Evolutionary conservation across 2,888 invertebrate species (phyloP), one percentile per base, ranked within the genome.

Genomic region (Netelia inedita): DNA sequence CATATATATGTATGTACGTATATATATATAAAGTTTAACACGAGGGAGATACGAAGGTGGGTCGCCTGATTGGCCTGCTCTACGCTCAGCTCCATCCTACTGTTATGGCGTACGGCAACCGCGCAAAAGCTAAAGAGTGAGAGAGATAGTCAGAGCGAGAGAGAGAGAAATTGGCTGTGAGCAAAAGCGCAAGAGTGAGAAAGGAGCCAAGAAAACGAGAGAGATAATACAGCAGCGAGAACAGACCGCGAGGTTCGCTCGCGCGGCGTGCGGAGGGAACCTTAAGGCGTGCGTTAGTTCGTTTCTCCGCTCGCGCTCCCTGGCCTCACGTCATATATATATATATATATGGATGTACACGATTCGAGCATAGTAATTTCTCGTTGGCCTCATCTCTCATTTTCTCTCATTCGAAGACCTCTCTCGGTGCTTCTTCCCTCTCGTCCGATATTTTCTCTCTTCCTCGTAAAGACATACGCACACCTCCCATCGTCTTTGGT

Each of bases 21-120:
- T 43, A 3, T 43, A 43, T 46, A 46, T 46, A 46, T 10, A 10
- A 10, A 46, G 14, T 46, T 14, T 14, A 46, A 46, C 16, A 16
- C 8, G 69, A 69, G 73, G 73, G 68, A 68, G 69, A 79, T 66
- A 79, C 46, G 71, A 66, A 82, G 90, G 92, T 92, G 92, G 91
- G 87, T 57, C 90, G 91, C 91, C 93, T 92, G 93, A 93, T 93
- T 93, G 93, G 93, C 92, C 90, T 92, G 92, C 89, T 86, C 85
- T 90, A 88, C 88, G 88, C 87, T 89, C 86, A 87, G 90, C 90
- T 90, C 91, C 92, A 88, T 91, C 91, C 92, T 92, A 91, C 90
- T 86, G 90, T 90, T 89, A 87, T 79, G 89, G 90, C 86, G 86
- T 87, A 79, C 78, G 83, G 88, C 82, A 86, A 73, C 84, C 87